Conservation (phyloP, 2,888 invertebrate species). For the Lissonota sp. region DNA sequence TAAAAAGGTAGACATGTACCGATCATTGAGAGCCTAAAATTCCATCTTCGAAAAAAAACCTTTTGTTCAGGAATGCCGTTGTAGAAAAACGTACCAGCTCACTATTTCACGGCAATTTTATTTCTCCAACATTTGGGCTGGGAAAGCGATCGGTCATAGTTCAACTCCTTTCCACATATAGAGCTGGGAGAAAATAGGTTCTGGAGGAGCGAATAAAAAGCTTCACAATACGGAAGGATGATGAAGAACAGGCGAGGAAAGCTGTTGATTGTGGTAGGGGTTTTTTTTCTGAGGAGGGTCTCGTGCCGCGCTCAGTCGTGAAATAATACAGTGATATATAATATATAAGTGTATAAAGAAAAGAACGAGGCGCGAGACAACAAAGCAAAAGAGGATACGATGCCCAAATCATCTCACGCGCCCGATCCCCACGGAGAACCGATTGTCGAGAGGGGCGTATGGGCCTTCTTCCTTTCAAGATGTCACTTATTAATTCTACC, state of each 20-base stretch:
- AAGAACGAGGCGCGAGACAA: conserved; percentile 59
- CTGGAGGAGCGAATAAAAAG: conserved; percentile 38
- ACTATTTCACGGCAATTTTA: background rate
- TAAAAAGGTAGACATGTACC: no score
- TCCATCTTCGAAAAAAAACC: no score
- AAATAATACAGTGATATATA: conserved; percentile 46
- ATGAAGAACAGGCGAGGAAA: conserved; percentile 61
- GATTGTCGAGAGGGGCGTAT: conserved; percentile 72
- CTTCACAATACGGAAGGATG: conserved; percentile 52
- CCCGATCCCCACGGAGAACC: conserved; percentile 57
- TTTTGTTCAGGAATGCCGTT: background rate
- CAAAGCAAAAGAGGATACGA: conserved; percentile 55
- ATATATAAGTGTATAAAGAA: conserved; percentile 30
- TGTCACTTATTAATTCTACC: conserved; percentile 83
- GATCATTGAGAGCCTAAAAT: no score
- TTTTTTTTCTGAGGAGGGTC: conserved; percentile 58
- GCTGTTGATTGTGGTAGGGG: conserved; percentile 57
- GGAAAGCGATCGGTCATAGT: conserved; percentile 46
- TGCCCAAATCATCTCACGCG: conserved; percentile 65
- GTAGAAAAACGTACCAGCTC: background rate
- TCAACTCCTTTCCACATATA: conserved; percentile 19
- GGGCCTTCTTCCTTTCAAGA: conserved; percentile 75
- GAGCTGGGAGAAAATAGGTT: conserved; percentile 1
- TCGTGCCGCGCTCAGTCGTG: conserved; percentile 61
- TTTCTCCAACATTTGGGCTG: background rate